Evolutionary conservation across 1,140 invertebrate genomes (phyloP), one percentile per base, ranked within the genome.

Genomic region (Papilio machaon): DNA sequence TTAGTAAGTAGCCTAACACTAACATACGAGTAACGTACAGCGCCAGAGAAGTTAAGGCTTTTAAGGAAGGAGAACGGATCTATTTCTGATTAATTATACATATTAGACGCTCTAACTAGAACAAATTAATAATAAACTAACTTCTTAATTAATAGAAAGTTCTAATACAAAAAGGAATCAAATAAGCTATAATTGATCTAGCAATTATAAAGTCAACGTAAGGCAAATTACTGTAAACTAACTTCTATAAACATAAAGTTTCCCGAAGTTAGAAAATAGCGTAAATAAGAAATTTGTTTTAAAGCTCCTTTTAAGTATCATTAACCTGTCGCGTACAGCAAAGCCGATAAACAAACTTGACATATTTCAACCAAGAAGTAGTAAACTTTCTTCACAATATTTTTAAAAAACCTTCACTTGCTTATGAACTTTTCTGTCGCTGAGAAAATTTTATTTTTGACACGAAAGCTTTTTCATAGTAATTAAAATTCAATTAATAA

Each of bases 321-420:
- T 70, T 67, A 67, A 67, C 23, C 23, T 67, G 64, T 67, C 64
- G 64, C 64, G 64, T 67, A 35, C 64, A 67, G 64, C 64, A 67
- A 67, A 30, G 64, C 64, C 30, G 64, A 67, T 67, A 67, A 67
- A 67, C 64, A 38, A 67, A 67, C 64, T 67, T 67, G 64, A 67
- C 64, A 67, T 67, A 67, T 67, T 67, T 67, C 64, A 67, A 67
- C 64, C 23, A 35, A 67, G 64, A 30, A 67, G 64, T 17, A 35
- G 23, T 35, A 67, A 67, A 30, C 23, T 67, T 67, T 67, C 64
- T 67, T 67, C 13, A 15, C 23, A 13, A 67, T 35, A 30, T 67
- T 67, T 67, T 67, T 67, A 67, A 67, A 38, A 2, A 67, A 67
- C 64, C 23, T 67, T 67, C 60, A n/a, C 60, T 67, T 67, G 30